These are phyloP conservation scores for Odontamblyopus rebecca DNA, from an alignment of 2,797 vertebrate species.

Conservation along the genomic window DNA sequence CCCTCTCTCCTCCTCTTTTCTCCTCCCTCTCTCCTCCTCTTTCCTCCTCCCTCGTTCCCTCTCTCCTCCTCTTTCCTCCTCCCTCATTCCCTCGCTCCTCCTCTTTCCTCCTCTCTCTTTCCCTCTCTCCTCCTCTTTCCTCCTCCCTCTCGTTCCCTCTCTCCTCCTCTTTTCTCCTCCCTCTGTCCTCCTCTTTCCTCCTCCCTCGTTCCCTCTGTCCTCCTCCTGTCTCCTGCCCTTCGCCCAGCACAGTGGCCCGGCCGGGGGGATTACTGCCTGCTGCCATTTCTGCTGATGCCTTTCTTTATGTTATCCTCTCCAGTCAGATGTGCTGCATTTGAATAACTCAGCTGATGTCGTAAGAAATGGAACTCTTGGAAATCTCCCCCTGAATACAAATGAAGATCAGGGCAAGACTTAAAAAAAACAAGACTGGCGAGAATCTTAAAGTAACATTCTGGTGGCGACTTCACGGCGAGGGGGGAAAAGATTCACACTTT, in stretches of 20 bases:
- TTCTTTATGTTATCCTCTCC: slow-evolving; percentile 78
- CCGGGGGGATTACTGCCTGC: slow-evolving; percentile 80
- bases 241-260: slow-evolving; percentile 72
- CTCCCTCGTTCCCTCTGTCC: slow-evolving; percentile 28
- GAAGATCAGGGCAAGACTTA: slow-evolving; percentile 25
- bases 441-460: slow-evolving; percentile 1
- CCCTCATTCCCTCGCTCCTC: background rate
- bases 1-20: slow-evolving; percentile 16
- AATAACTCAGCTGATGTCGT: slow-evolving; percentile 78
- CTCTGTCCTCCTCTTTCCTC: slow-evolving; percentile 15
- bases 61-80: slow-evolving; percentile 43
- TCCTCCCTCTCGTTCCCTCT: background rate
- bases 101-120: no score
- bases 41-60: slow-evolving; percentile 33
- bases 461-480: background rate
- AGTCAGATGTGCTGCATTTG: slow-evolving; percentile 77
- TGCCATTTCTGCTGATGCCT: slow-evolving; percentile 82
- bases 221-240: slow-evolving; percentile 45
- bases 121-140: no score
- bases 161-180: no score
- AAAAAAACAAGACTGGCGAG: background rate
- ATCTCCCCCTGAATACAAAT: slow-evolving; percentile 68
- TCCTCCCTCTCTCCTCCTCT: slow-evolving; percentile 14
- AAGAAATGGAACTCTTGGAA: slow-evolving; percentile 67
- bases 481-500: background rate